Evolutionary conservation across 2,113 vertebrate genomes (phyloP).

Genomic region (Vicugna pacos): DNA sequence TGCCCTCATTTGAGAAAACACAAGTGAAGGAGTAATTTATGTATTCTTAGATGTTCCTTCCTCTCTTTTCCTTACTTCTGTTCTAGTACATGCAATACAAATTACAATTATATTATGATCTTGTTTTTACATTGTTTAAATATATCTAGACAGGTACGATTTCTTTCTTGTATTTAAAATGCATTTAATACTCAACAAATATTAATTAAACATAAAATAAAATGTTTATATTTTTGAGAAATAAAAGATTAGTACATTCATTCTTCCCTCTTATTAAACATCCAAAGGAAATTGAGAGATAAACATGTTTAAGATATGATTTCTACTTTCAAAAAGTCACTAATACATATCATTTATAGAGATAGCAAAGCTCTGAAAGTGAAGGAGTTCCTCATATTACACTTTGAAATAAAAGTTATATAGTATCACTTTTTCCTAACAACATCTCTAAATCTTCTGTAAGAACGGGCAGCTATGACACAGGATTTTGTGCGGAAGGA

Average conservation of each 20-base stretch:
- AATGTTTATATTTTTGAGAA: constrained; percentile 8
- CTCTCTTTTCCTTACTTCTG: neutral
- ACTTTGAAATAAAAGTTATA: neutral
- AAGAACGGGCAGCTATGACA: neutral
- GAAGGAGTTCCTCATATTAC: neutral
- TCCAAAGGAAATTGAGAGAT: neutral
- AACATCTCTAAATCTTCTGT: neutral
- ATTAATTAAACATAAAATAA: neutral
- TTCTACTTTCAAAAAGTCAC: neutral
- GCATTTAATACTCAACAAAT: neutral
- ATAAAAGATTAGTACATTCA: neutral
- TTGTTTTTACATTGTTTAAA: neutral
- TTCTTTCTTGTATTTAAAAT: neutral
- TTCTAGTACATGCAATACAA: neutral
- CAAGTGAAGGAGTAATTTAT: neutral
- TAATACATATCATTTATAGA: neutral
- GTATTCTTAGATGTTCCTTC: neutral
- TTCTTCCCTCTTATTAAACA: neutral
- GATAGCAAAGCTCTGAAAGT: neutral
- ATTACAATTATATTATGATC: neutral
- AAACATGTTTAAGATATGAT: neutral
- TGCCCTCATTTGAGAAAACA: neutral
- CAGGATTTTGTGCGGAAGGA: neutral
- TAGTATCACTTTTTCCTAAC: neutral
- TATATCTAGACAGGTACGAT: neutral